Conservation (phyloP, 2,113 vertebrate species). For the Tenrec ecaudatus region DNA sequence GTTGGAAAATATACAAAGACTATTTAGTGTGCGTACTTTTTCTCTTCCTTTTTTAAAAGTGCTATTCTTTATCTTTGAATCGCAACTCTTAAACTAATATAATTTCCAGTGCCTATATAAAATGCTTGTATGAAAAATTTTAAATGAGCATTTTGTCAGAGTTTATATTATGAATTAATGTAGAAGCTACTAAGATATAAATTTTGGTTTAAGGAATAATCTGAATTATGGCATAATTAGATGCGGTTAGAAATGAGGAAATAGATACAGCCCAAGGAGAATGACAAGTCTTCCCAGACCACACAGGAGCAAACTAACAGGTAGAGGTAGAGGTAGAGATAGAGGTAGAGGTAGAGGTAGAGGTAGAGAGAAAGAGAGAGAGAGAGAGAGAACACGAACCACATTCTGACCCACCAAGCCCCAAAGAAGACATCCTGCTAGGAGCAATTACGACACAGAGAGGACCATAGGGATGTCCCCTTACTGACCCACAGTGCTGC, state of each 20-base stretch:
- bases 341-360: too few species aligned
- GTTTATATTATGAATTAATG: constrained; percentile 36
- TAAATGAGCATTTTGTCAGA: constrained; percentile 16
- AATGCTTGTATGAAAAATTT: background rate
- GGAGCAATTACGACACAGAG: too few species aligned
- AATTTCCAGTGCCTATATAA: background rate
- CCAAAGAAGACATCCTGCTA: too few species aligned
- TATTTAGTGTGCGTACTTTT: background rate
- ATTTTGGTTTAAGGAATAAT: constrained; percentile 43
- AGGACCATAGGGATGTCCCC: too few species aligned
- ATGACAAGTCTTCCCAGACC: too few species aligned
- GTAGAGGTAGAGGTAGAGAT: too few species aligned
- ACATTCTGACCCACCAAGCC: too few species aligned
- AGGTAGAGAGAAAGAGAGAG: too few species aligned
- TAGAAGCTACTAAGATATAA: constrained; percentile 14
- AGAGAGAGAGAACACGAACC: too few species aligned
- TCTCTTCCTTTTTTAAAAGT: background rate
- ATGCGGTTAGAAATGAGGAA: constrained; percentile 43
- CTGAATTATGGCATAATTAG: constrained; percentile 4
- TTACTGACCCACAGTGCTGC: too few species aligned
- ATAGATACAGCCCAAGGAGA: background rate
- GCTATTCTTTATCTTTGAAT: constrained; percentile 19
- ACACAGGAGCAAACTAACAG: too few species aligned
- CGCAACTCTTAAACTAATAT: background rate
- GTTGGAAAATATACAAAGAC: background rate